These are phyloP conservation scores for Epinephelus awoara DNA, from an alignment of 2,797 vertebrate genomes.

Conservation along the genomic window DNA sequence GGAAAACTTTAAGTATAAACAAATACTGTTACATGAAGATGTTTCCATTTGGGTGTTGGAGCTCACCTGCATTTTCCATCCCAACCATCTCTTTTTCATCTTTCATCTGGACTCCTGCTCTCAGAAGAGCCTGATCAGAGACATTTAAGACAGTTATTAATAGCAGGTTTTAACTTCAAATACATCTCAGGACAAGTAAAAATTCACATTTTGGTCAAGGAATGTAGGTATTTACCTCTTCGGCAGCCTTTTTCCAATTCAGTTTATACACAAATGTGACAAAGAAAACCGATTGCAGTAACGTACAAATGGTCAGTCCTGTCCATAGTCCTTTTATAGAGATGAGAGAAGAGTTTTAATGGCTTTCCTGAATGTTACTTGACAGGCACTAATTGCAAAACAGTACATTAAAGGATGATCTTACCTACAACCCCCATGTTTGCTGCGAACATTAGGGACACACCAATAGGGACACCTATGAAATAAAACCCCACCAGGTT, in stretches of 20 bases:
- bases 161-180: background rate
- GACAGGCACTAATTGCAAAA: background rate
- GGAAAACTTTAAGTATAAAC: background rate
- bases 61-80: slow-evolving; percentile 64
- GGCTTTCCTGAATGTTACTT: background rate
- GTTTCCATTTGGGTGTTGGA: background rate
- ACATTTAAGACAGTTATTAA: background rate
- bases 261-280: slow-evolving; percentile 82
- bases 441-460: slow-evolving; percentile 91
- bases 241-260: slow-evolving; percentile 89
- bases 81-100: slow-evolving; percentile 43
- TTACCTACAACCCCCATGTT: slow-evolving; percentile 90
- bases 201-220: background rate
- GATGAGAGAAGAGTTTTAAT: background rate
- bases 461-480: slow-evolving; percentile 90
- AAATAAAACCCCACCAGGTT: slow-evolving; percentile 90
- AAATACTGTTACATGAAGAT: background rate
- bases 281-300: slow-evolving; percentile 88
- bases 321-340: slow-evolving; percentile 88
- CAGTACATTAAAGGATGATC: background rate
- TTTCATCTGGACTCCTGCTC: slow-evolving; percentile 75
- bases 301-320: slow-evolving; percentile 87
- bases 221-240: slow-evolving; percentile 84
- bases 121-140: slow-evolving; percentile 74
- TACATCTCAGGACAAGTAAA: rapidly evolving